Base-by-base conservation (phyloP, 2,888 invertebrate species). In the Cantharis rustica region DNA sequence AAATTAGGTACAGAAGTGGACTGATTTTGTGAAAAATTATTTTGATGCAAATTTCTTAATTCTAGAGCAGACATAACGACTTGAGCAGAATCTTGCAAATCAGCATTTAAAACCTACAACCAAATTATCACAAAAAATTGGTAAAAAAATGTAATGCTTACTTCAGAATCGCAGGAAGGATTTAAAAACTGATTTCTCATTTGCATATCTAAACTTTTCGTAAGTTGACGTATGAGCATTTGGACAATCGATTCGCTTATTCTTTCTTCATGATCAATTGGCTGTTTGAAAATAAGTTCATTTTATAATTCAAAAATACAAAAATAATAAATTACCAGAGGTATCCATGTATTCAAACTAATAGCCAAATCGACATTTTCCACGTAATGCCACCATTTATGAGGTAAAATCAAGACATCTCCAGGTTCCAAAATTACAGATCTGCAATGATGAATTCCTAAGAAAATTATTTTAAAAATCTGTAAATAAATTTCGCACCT, bases 371-470 rank as follows among this genome's bases (percentile, higher is more conserved):
- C 89, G 89, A 96, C 95, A 86, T 97, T 97, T 88, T 96, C 95
- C 0, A 98, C 98, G 89, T 95, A 98, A 89, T 98, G 98, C 98
- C 98, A 99, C 98, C 98, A 99, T 78, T 95, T 94, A 78, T 92
- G 91, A 0, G 98, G 98, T 9, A 99, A 95, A 83, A 95, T 92
- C 47, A 99, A 89, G 0, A 96, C 94, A 88, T 98, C 96, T 0
- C 97, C 97, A 10, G 96, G 94, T 68, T 93, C 90, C 70, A 98
- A 88, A 72, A 92, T 91, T 27, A 96, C 91, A 79, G 92, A 84
- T 79, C 83, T 84, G 70, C 85, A 86, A 75, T 83, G 81, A 27
- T 72, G 77, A 69, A 86, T 73, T 69, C 80, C 86, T 86, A 47
- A 73, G 69, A 73, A 71, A 16, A 26, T 47, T 23, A n/a, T 69